These are phyloP conservation scores for Melanerpes formicivorus DNA, from an alignment of 2,113 vertebrate species.

Conservation along the genomic window DNA sequence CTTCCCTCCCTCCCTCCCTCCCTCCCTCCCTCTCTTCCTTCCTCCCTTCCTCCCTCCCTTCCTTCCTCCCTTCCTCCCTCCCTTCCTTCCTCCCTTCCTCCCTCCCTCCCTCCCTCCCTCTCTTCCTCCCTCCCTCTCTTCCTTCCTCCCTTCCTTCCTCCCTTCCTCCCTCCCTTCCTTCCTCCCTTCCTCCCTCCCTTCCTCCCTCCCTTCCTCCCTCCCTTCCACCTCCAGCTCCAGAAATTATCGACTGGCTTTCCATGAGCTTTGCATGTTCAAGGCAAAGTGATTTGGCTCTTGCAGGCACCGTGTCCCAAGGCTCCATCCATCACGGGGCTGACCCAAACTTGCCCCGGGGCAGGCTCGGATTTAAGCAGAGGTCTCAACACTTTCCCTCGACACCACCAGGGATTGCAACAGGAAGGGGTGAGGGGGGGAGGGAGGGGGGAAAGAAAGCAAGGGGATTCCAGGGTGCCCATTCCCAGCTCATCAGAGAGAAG, in stretches of 20 bases:
- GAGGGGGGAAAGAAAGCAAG: neutral
- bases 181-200: too few relatives aligned
- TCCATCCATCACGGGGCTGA: conserved; percentile 32
- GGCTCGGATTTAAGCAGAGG: neutral
- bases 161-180: too few relatives aligned
- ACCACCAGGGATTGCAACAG: rapidly evolving
- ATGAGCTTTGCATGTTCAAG: conserved; percentile 64
- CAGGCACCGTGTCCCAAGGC: neutral
- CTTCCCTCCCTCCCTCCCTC: too few relatives aligned
- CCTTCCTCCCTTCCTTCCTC: too few relatives aligned
- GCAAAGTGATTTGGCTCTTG: conserved; percentile 24
- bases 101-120: too few relatives aligned
- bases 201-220: too few relatives aligned
- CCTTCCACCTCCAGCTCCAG: neutral
- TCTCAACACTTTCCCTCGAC: neutral
- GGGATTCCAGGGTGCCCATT: neutral
- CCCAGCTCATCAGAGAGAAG: neutral
- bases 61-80: too few relatives aligned
- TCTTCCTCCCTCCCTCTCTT: too few relatives aligned
- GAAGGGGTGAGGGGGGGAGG: too few relatives aligned
- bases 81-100: too few relatives aligned
- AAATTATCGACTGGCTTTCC: conserved; percentile 57
- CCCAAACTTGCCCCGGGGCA: neutral
- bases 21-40: too few relatives aligned
- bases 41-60: too few relatives aligned